phyloP scores from a whole-genome alignment of 2,113 vertebrate genomes.

The Melanostigma gelatinosum region DNA sequence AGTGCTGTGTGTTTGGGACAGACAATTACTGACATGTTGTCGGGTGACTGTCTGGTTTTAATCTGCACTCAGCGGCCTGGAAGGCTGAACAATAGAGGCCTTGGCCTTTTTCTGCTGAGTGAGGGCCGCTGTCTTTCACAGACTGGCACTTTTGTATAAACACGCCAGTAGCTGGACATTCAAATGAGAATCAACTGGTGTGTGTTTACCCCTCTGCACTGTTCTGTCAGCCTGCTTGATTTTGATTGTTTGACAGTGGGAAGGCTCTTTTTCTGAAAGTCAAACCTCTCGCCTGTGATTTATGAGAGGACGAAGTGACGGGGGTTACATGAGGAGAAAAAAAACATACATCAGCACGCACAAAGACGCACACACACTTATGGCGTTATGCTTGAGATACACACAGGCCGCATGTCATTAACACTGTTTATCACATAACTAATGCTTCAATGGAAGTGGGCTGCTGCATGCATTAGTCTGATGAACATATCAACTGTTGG shows the following conservation, averaged over 20 bases:
- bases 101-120: constrained; percentile 52
- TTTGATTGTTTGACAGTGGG: constrained; percentile 72
- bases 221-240: constrained; percentile 45
- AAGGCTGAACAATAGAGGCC: constrained; percentile 62
- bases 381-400: constrained; percentile 29
- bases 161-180: constrained; percentile 48
- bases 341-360: constrained; percentile 49
- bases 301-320: constrained; percentile 72
- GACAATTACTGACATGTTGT: constrained; percentile 72
- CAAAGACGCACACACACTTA: not conserved
- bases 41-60: constrained; percentile 69
- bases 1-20: constrained; percentile 54
- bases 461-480: constrained; percentile 51
- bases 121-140: constrained; percentile 67
- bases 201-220: constrained; percentile 52
- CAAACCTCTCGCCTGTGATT: constrained; percentile 63
- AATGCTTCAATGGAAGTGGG: constrained; percentile 30
- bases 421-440: constrained; percentile 57
- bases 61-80: constrained; percentile 65
- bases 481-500: constrained; percentile 26
- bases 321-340: constrained; percentile 52
- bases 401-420: constrained; percentile 54
- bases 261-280: constrained; percentile 58
- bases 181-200: constrained; percentile 45
- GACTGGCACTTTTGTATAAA: constrained; percentile 64